A percentile compares a stretch with the other conserved stretches of the same genome.
Conservation (phyloP, 1,140 invertebrate species). For the Leptinotarsa lineolata region DNA sequence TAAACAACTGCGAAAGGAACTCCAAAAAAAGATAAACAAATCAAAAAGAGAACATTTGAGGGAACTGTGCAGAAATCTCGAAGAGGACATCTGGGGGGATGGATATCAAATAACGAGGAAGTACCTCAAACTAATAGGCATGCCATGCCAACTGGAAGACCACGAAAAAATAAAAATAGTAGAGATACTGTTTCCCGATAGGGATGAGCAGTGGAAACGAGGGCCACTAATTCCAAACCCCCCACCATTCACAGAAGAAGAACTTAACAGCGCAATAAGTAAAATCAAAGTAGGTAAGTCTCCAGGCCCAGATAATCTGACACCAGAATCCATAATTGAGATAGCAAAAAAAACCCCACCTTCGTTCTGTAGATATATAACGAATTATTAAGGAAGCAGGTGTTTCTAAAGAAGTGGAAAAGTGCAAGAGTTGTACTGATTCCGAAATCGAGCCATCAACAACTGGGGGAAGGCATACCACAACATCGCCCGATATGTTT, state of each 20-base stretch:
- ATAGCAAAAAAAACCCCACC: neutral
- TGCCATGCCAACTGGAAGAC: neutral
- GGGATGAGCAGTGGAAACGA: neutral
- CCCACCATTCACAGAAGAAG: conserved; percentile 10
- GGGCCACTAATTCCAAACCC: neutral
- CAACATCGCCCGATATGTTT: conserved; percentile 37
- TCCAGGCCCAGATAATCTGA: conserved; percentile 30
- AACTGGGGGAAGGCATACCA: neutral
- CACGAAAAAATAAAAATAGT: neutral
- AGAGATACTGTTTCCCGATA: neutral
- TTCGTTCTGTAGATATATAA: conserved; percentile 19
- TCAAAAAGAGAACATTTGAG: conserved; percentile 22
- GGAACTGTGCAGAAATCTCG: conserved; percentile 24
- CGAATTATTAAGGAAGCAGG: neutral
- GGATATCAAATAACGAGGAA: neutral
- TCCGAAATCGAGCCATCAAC: neutral
- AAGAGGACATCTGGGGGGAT: neutral
- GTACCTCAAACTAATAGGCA: neutral
- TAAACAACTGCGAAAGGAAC: neutral
- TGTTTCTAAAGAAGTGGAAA: conserved; percentile 29
- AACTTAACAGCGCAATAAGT: neutral
- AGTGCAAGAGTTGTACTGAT: conserved; percentile 20
- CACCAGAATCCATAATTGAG: conserved; percentile 18
- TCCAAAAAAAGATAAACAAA: conserved; percentile 18
- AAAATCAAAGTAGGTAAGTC: conserved; percentile 17